Conservation (phyloP, 2,888 invertebrate species). For the Erebia aethiops region DNA sequence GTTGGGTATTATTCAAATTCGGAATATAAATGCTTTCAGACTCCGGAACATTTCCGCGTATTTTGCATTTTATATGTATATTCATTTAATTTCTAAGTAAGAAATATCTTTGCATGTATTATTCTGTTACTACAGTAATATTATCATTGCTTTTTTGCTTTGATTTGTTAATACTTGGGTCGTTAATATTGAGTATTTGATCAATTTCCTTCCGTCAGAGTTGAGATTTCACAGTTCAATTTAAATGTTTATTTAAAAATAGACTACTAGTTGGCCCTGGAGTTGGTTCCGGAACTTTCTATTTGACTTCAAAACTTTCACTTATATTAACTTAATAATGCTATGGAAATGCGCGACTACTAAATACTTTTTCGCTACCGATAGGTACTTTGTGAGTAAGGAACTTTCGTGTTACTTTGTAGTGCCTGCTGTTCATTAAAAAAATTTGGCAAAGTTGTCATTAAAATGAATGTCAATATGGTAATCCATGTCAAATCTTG, state of each 20-base stretch:
- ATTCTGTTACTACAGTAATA: not conserved
- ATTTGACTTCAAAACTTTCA: constrained; percentile 34
- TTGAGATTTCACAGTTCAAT: constrained; percentile 20
- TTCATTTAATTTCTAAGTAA: constrained; percentile 5
- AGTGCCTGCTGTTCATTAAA: constrained; percentile 22
- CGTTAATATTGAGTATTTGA: too few relatives aligned
- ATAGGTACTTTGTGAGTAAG: constrained; percentile 33
- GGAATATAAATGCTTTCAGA: constrained; percentile 52
- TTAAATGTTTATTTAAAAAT: not conserved
- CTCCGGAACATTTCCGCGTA: constrained; percentile 37
- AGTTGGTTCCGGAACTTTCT: constrained; percentile 26
- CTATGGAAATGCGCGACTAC: constrained; percentile 36
- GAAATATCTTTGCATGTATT: not conserved
- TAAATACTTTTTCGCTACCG: constrained; percentile 37
- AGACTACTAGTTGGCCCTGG: not conserved
- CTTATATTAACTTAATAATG: constrained; percentile 36
- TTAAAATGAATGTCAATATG: too few relatives aligned
- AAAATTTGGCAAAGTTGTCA: constrained; percentile 10
- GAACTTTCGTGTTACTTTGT: constrained; percentile 32
- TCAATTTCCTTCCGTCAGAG: constrained; percentile 12
- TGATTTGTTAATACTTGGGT: not conserved
- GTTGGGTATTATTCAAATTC: constrained; percentile 53
- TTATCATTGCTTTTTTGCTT: constrained; percentile 12
- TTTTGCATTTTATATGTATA: constrained; percentile 21
- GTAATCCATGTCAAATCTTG: too few relatives aligned